phyloP scores from a whole-genome alignment of 2,888 invertebrate species.

The Julus scanicus region DNA sequence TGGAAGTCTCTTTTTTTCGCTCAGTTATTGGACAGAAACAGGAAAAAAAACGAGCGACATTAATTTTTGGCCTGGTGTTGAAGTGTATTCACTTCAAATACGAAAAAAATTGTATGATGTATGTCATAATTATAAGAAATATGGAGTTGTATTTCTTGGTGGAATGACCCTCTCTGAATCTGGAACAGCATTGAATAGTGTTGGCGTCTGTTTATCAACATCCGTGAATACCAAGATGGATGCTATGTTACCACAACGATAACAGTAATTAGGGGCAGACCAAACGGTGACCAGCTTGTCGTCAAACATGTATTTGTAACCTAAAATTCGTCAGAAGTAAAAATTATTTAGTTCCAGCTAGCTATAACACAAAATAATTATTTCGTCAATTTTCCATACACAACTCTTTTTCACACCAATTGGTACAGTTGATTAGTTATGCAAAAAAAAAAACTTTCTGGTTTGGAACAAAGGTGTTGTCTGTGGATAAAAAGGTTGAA shows the following conservation, averaged over 20 bases:
- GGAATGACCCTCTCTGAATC: constrained; percentile 94
- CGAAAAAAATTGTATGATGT: background rate
- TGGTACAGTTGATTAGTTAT: no score
- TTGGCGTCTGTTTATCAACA: constrained; percentile 78
- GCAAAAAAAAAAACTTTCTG: no score
- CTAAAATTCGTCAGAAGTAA: constrained; percentile 69
- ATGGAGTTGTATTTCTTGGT: constrained; percentile 91
- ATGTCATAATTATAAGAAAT: constrained; percentile 80
- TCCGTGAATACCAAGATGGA: constrained; percentile 90
- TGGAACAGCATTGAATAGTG: constrained; percentile 95
- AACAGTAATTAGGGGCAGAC: constrained; percentile 99
- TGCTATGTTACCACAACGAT: constrained; percentile 98
- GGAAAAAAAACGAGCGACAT: background rate
- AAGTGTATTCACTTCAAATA: background rate
- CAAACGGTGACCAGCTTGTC: constrained; percentile 97
- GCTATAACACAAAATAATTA: background rate
- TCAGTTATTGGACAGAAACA: background rate
- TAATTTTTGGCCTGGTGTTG: background rate
- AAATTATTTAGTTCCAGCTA: background rate
- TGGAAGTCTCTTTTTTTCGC: background rate
- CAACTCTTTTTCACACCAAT: no score
- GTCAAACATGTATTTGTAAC: constrained; percentile 98
- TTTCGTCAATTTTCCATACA: background rate
- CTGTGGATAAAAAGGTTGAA: no score
- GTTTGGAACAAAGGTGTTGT: no score